These are phyloP conservation scores for Lanius ludovicianus DNA, from an alignment of 2,113 vertebrate genomes.

Conservation along the genomic window DNA sequence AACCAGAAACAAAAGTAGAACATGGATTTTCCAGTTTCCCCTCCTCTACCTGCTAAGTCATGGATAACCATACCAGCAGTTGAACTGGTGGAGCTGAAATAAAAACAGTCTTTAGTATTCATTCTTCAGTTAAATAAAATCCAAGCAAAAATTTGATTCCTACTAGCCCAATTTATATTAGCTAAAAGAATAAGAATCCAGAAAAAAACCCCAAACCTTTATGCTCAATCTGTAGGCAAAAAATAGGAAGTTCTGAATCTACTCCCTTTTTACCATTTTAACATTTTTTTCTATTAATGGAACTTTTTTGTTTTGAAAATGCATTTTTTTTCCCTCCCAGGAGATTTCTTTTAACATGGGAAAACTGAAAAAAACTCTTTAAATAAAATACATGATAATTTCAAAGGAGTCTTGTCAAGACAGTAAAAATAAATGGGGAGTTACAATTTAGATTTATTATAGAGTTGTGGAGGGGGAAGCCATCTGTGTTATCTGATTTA, in stretches of 20 bases:
- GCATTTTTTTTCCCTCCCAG: not conserved
- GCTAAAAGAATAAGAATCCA: not conserved
- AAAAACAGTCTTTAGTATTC: not conserved
- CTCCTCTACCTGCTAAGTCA: not conserved
- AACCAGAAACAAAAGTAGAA: not conserved
- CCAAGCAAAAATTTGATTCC: not conserved
- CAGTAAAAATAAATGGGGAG: slow-evolving; percentile 2
- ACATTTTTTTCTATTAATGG: slow-evolving; percentile 23
- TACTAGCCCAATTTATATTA: not conserved
- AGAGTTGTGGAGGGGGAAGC: not conserved
- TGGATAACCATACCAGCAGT: not conserved
- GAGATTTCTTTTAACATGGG: not conserved
- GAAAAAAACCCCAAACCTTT: accelerated
- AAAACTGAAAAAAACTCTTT: not conserved
- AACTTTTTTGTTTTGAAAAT: not conserved
- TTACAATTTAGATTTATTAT: slow-evolving; percentile 53
- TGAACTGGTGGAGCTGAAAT: not conserved
- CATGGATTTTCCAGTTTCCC: not conserved
- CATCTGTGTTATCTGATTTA: slow-evolving; percentile 25
- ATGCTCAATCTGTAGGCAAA: not conserved
- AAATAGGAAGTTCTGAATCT: not conserved
- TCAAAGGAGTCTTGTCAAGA: slow-evolving; percentile 32
- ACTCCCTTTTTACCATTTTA: not conserved
- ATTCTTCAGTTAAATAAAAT: not conserved
- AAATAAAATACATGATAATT: slow-evolving; percentile 4